Evolutionary conservation across 2,888 invertebrate species (phyloP).

Genomic region (Erebia palarica): DNA sequence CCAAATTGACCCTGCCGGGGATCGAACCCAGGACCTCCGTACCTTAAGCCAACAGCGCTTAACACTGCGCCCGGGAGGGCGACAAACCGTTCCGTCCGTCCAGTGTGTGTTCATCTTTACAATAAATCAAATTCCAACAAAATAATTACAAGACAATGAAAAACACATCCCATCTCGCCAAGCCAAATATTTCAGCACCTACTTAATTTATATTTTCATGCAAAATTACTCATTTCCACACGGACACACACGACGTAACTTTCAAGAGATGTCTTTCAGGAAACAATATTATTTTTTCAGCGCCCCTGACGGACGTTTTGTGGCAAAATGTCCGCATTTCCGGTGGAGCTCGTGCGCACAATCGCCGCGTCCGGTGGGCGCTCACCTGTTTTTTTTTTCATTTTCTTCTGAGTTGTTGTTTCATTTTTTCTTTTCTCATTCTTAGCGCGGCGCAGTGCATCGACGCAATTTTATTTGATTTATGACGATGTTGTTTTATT

Average conservation of each 20-base stretch:
- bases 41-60: too few relatives aligned
- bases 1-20: too few relatives aligned
- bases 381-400: conserved; percentile 8
- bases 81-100: background rate
- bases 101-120: background rate
- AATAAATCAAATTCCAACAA: background rate
- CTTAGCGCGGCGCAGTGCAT: conserved; percentile 20
- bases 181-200: conserved; percentile 18
- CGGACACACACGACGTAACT: conserved; percentile 3
- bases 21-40: too few relatives aligned
- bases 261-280: conserved; percentile 24
- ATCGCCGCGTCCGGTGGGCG: conserved; percentile 39
- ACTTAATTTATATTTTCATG: conserved; percentile 23
- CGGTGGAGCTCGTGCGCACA: conserved; percentile 42
- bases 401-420: conserved; percentile 4
- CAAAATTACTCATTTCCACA: conserved; percentile 10
- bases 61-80: too few relatives aligned
- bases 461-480: conserved; percentile 31
- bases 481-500: conserved; percentile 20
- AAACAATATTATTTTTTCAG: conserved; percentile 38
- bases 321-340: conserved; percentile 42
- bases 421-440: conserved; percentile 25
- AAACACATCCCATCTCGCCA: background rate
- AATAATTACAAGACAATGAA: conserved; percentile 1
- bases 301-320: conserved; percentile 36